Evolutionary conservation across 2,797 vertebrate genomes (phyloP).

Genomic region (Lutjanus campechanus): DNA sequence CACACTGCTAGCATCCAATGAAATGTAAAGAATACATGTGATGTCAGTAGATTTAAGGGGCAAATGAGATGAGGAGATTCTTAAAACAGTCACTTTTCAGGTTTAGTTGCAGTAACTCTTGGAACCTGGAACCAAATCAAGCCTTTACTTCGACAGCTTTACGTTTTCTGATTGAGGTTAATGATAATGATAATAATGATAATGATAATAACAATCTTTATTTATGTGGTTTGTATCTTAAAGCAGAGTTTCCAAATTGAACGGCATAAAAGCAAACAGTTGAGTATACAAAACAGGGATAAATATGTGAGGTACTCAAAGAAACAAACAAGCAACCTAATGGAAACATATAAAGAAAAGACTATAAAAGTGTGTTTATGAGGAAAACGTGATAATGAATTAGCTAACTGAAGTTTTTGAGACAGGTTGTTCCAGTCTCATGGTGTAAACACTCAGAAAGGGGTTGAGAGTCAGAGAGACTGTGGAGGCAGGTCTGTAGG

Average conservation of each 20-base stretch:
- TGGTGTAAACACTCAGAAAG: neutral
- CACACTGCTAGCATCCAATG: neutral
- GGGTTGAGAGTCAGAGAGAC: neutral
- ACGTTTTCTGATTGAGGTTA: conserved; percentile 11
- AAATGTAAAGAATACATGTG: neutral
- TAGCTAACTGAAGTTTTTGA: neutral
- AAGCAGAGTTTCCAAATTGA: conserved; percentile 31
- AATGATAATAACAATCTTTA: neutral
- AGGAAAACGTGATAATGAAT: conserved; percentile 46
- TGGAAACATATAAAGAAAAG: conserved; percentile 35
- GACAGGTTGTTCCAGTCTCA: conserved; percentile 24
- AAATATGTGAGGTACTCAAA: conserved; percentile 24
- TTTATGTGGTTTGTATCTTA: neutral
- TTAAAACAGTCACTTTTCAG: neutral
- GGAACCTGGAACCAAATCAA: conserved; percentile 19
- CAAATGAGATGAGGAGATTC: conserved; percentile 5
- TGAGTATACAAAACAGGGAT: neutral
- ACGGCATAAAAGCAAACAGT: neutral
- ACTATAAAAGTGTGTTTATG: conserved; percentile 47
- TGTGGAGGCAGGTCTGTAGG: neutral
- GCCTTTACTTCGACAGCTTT: conserved; percentile 6
- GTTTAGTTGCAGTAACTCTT: conserved; percentile 3
- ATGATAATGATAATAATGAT: neutral
- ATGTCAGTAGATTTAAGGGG: neutral
- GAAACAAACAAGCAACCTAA: conserved; percentile 18